Evolutionary conservation across 2,888 invertebrate species (phyloP).

Genomic region (Capitulum mitella): DNA sequence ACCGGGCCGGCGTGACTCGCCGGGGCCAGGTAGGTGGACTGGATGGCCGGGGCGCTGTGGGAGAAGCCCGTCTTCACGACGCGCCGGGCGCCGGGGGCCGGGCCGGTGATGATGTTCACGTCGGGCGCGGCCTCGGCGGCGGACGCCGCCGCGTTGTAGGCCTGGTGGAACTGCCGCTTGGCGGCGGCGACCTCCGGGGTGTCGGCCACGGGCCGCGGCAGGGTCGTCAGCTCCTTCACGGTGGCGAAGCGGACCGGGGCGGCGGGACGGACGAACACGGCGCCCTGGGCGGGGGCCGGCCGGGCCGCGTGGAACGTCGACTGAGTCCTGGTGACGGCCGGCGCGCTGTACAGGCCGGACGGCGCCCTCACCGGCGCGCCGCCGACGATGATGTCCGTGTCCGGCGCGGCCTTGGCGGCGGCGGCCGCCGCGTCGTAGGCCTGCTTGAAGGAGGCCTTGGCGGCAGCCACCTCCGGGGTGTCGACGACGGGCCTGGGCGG

Average conservation of each 20-base stretch:
- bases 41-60: not conserved
- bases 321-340: no score
- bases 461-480: not conserved
- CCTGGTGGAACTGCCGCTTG: not conserved
- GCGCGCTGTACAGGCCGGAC: not conserved
- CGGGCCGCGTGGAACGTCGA: no score
- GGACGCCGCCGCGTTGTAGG: not conserved
- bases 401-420: slow-evolving; percentile 26
- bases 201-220: not conserved
- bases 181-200: not conserved
- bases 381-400: slow-evolving; percentile 14
- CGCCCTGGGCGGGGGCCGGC: not conserved
- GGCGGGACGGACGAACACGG: not conserved
- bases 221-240: not conserved
- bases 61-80: no score
- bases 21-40: not conserved
- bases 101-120: slow-evolving; percentile 6
- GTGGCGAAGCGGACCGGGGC: not conserved
- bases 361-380: not conserved
- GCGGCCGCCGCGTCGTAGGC: not conserved
- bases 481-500: not conserved
- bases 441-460: not conserved
- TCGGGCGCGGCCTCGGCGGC: slow-evolving; percentile 28
- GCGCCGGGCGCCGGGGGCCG: not conserved
- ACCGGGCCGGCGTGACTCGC: not conserved